phyloP scores from a whole-genome alignment of 2,888 invertebrate genomes.

The Furcula furcula region DNA sequence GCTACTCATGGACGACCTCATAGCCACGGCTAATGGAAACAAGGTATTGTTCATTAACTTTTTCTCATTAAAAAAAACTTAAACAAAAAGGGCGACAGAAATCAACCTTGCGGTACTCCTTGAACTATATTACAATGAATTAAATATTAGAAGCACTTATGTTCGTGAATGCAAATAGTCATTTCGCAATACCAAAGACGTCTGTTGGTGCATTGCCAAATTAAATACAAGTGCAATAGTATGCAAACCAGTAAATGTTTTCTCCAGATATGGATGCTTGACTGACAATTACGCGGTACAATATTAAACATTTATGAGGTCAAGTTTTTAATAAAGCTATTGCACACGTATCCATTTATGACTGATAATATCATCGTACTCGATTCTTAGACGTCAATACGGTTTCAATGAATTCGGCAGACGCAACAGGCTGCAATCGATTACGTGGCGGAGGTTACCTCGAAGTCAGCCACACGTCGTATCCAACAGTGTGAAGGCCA shows the following conservation, averaged over 20 bases:
- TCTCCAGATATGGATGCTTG: not conserved
- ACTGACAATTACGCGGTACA: not conserved
- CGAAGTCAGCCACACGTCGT: constrained; percentile 39
- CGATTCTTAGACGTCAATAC: constrained; percentile 7
- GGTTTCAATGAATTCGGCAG: constrained; percentile 8
- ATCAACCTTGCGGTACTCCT: constrained; percentile 16
- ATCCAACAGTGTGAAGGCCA: constrained; percentile 45
- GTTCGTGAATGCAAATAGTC: constrained; percentile 2
- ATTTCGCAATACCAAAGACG: constrained; percentile 3
- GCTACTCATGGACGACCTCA: constrained; percentile 87
- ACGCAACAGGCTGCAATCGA: constrained; percentile 5
- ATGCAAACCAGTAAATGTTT: not conserved
- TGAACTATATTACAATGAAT: constrained; percentile 3
- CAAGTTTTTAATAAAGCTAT: constrained; percentile 12
- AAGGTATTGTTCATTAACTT: constrained; percentile 42
- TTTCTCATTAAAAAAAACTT: not conserved
- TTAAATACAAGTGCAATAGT: not conserved
- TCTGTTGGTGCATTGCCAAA: constrained; percentile 2
- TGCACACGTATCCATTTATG: constrained; percentile 5
- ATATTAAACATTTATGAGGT: constrained; percentile 3
- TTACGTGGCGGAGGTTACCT: constrained; percentile 15
- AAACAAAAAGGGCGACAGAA: constrained; percentile 8
- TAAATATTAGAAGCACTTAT: not conserved
- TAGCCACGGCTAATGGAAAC: constrained; percentile 83
- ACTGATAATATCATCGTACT: constrained; percentile 2